These are phyloP conservation scores for Tachycineta bicolor DNA, from an alignment of 2,113 vertebrate genomes.

Conservation along the genomic window DNA sequence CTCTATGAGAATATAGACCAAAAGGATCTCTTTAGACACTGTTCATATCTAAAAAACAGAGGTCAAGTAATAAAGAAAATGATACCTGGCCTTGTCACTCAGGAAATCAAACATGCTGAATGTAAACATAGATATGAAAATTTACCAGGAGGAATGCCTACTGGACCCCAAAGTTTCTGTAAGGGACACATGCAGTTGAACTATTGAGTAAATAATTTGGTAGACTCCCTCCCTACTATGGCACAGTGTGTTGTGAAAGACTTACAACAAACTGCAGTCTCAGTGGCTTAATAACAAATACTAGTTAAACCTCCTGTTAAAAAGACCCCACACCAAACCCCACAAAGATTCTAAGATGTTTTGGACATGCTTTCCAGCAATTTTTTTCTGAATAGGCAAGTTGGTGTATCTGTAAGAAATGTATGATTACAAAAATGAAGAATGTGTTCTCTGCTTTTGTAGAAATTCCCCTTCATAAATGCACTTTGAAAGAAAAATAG, in stretches of 20 bases:
- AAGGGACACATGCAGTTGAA: not conserved
- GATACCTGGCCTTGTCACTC: not conserved
- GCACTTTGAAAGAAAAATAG: not conserved
- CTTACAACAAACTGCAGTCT: not conserved
- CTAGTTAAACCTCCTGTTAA: not conserved
- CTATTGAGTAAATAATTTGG: not conserved
- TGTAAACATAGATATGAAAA: accelerated
- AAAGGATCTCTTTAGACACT: not conserved
- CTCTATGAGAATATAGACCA: not conserved
- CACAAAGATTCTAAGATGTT: not conserved
- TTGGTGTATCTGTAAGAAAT: not conserved
- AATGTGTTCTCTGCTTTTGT: not conserved
- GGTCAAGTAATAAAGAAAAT: not conserved
- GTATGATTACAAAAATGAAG: not conserved
- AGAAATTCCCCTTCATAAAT: not conserved
- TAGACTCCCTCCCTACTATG: not conserved
- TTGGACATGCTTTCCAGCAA: not conserved
- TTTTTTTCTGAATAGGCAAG: not conserved
- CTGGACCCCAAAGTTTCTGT: not conserved
- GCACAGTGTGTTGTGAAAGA: not conserved
- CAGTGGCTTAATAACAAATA: not conserved
- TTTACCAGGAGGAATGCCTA: not conserved
- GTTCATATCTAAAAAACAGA: not conserved
- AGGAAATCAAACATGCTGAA: not conserved
- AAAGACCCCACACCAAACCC: not conserved